Evolutionary conservation across 1,140 invertebrate genomes (phyloP).

Genomic region (Protaetia brevitarsis): DNA sequence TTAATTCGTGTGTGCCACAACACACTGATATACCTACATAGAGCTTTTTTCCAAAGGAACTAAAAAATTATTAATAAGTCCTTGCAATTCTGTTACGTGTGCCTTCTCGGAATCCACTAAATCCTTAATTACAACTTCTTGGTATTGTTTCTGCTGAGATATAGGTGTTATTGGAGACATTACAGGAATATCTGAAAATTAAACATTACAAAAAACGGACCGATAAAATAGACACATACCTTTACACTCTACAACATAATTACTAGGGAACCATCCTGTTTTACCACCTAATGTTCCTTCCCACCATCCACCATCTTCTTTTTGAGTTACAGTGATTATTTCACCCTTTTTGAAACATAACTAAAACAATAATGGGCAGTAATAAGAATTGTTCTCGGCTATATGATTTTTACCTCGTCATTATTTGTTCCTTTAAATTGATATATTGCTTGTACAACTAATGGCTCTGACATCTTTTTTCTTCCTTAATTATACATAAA

Average conservation of each 20-base stretch:
- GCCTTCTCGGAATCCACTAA: constrained; percentile 88
- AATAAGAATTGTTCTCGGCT: neutral
- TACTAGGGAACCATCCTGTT: constrained; percentile 98
- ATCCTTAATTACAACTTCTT: constrained; percentile 78
- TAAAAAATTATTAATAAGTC: constrained; percentile 78
- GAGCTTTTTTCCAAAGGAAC: constrained; percentile 77
- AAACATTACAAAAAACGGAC: neutral
- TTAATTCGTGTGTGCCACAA: neutral
- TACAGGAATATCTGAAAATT: constrained; percentile 39
- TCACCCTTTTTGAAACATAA: constrained; percentile 95
- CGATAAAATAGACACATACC: constrained; percentile 39
- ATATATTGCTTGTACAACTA: constrained; percentile 84
- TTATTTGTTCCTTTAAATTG: constrained; percentile 95
- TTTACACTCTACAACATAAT: constrained; percentile 92
- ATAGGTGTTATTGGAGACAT: constrained; percentile 34
- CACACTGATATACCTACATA: constrained; percentile 66
- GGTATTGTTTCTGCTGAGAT: constrained; percentile 42
- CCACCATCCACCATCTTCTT: constrained; percentile 94
- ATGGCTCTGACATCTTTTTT: constrained; percentile 59
- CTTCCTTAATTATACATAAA: constrained; percentile 13
- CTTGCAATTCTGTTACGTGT: constrained; percentile 84
- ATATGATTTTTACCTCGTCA: constrained; percentile 85
- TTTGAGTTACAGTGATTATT: constrained; percentile 87
- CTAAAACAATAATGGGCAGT: constrained; percentile 52
- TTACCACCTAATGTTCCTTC: constrained; percentile 92